Base-by-base conservation (phyloP, 1,140 invertebrate genomes). In the Homalodisca vitripennis region DNA sequence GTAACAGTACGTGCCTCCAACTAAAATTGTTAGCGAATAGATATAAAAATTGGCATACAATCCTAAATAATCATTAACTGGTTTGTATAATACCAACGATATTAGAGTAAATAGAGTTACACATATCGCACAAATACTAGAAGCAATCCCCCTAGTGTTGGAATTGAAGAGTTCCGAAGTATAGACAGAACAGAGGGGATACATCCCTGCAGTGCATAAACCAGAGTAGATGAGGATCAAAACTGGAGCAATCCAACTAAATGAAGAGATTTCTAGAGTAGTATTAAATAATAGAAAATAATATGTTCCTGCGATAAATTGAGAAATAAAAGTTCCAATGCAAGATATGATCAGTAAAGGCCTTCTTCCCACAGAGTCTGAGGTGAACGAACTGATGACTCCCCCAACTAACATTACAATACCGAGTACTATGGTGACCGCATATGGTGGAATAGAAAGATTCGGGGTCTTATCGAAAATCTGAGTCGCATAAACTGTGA, bases 141-240 rank as follows among this genome's bases (percentile, higher is more conserved):
- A 85, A 3, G 91, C 90, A 55, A 85, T 82, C 30, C 87, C 84
- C 75, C 89, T 87, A 10, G 89, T 83, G 72, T 87, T 86, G 0
- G 86, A 84, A 0, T 90, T 86, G 76, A 92, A 92, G 70, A 92
- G 80, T 79, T 93, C 91, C 30, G 89, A 85, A 69, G 90, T 85
- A 69, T 92, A 83, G 22, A 89, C 84, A 76, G 86, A 86, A 0
- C 90, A 90, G 22, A 92, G 86, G 0, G 89, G 87, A 22, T 87
- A 84, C 71, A 91, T 79, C 1, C 90, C 90, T 31, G 91, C 78
- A 47, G 84, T 85, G 77, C 88, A 93, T 41, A 85, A 84, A 6
- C 90, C 80, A 67, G 91, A 88, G 75, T 89, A 92, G 0, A 86
- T 72, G 1, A 91, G 83, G 1, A 92, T 81, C n/a, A 84, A 84